Evolutionary conservation across 2,797 vertebrate species (phyloP).

Genomic region (Hapalemur alaotrensis): DNA sequence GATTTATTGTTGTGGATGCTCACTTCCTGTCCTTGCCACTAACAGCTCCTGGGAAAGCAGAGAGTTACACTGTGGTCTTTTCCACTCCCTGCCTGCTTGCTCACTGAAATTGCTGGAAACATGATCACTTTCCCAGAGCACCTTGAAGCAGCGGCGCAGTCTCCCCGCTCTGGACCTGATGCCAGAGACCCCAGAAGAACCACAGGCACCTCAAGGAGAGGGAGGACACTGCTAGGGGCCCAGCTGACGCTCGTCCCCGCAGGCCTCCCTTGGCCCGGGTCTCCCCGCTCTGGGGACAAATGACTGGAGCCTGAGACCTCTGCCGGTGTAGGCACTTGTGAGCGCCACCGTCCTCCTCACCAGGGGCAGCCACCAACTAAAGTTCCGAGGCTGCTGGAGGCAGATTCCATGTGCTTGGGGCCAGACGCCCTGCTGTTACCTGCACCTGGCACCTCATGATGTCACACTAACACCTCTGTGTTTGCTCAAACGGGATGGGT

Average conservation of each 20-base stretch:
- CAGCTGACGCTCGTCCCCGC: fast-evolving
- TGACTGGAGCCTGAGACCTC: background rate
- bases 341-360: background rate
- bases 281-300: background rate
- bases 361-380: background rate
- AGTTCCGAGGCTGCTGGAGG: background rate
- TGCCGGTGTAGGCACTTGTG: background rate
- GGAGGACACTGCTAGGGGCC: no score
- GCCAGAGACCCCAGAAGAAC: background rate
- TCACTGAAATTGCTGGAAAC: background rate
- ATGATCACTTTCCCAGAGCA: background rate
- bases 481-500: background rate
- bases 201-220: background rate
- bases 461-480: background rate
- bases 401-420: background rate
- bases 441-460: no score
- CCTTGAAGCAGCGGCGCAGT: background rate
- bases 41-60: background rate
- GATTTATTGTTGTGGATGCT: background rate
- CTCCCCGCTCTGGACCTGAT: fast-evolving
- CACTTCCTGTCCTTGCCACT: background rate
- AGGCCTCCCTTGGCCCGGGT: background rate
- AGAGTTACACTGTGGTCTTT: background rate
- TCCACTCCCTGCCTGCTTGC: background rate
- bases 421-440: background rate